Conservation (phyloP, 2,797 vertebrate species). For the Leucoraja ocellata region DNA sequence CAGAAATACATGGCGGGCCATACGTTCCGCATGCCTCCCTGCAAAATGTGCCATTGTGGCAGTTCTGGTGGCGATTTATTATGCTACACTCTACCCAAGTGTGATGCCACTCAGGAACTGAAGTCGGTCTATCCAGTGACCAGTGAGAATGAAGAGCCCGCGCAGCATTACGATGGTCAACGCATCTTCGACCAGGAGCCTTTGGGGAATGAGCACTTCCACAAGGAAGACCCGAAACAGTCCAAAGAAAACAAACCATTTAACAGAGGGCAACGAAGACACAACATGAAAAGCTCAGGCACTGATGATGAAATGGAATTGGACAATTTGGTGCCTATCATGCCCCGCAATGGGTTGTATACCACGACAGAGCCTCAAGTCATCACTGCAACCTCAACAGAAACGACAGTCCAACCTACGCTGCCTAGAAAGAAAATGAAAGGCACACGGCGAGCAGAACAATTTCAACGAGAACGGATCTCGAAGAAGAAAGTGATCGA, state of each 20-base stretch:
- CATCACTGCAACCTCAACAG: not conserved
- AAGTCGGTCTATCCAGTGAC: slow-evolving; percentile 54
- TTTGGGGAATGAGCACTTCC: slow-evolving; percentile 49
- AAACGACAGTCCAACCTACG: slow-evolving; percentile 46
- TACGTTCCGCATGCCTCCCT: slow-evolving; percentile 73
- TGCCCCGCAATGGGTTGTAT: slow-evolving; percentile 16
- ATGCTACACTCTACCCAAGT: slow-evolving; percentile 79
- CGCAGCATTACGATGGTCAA: slow-evolving; percentile 55
- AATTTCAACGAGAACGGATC: not conserved
- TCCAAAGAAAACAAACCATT: not conserved
- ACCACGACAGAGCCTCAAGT: slow-evolving; percentile 43
- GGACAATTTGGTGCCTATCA: slow-evolving; percentile 45
- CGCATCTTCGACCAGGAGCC: slow-evolving; percentile 67
- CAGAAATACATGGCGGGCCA: slow-evolving; percentile 80
- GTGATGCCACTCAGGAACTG: slow-evolving; percentile 48
- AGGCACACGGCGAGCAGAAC: slow-evolving; percentile 48
- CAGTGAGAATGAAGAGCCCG: slow-evolving; percentile 50
- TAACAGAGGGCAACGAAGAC: not conserved
- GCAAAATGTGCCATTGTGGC: slow-evolving; percentile 84
- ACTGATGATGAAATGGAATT: slow-evolving; percentile 52
- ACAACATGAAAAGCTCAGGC: slow-evolving; percentile 42
- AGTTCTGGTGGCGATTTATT: slow-evolving; percentile 76
- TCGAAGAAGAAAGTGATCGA: slow-evolving; percentile 27
- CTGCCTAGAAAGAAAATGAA: slow-evolving; percentile 50
- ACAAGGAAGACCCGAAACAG: slow-evolving; percentile 41